Evolutionary conservation across 2,888 invertebrate genomes (phyloP), one percentile per base, ranked within the genome.

Genomic region (Epistrophe grossulariae): DNA sequence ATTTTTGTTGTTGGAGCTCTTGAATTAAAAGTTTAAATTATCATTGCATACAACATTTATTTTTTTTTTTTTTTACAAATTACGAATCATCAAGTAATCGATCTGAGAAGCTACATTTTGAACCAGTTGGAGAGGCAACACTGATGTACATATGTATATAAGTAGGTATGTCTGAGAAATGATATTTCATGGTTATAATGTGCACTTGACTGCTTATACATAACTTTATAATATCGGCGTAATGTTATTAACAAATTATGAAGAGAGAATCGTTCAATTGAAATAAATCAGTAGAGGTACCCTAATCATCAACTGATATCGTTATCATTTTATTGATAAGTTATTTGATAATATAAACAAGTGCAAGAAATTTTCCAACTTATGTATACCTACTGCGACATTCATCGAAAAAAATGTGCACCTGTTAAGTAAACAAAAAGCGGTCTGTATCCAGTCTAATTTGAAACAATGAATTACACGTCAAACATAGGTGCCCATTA

Each of bases 131-230:
- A n/a, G n/a, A n/a, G n/a, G n/a, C n/a, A n/a, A n/a, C n/a, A n/a
- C n/a, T n/a, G n/a, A n/a, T n/a, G n/a, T n/a, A n/a, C n/a, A n/a
- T n/a, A n/a, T n/a, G n/a, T n/a, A n/a, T n/a, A n/a, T n/a, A n/a
- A n/a, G n/a, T n/a, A n/a, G n/a, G 8, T 28, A 17, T 66, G 31
- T 31, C 31, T 43, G 35, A 66, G 48, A 50, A 68, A 38, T 50
- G 35, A 48, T 35, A 55, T 55, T 70, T 70, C 70, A 70, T 70
- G 70, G 70, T 70, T 55, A 43, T 24, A 35, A 35, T 15, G 2
- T 55, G n/a, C 40, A 70, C 40, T 70, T 70, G 70, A 45, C 43
- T 35, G 3, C 1, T 38, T 38, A 19, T n/a, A n/a, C n/a, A n/a
- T n/a, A n/a, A n/a, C 2, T 3, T 24, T 24, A 3, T 19, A 70